Conservation (phyloP, 2,888 invertebrate genomes). For the Petrolisthes cinctipes region DNA sequence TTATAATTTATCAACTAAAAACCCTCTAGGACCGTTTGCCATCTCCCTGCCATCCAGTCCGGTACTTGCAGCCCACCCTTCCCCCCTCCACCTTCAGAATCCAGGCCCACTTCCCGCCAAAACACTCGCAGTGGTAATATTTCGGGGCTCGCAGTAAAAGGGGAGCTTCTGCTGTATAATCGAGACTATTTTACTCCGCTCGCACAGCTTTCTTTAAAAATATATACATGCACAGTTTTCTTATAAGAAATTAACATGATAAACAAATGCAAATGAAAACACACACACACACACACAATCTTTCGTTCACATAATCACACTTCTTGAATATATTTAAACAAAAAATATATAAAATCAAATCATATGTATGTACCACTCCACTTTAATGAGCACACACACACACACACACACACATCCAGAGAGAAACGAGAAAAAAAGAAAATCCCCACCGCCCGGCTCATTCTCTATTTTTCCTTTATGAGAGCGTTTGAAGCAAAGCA, state of each 20-base stretch:
- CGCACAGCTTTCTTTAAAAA: neutral
- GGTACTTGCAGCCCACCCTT: no score
- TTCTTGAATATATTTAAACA: neutral
- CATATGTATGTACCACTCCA: neutral
- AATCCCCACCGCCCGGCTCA: slow-evolving; percentile 32
- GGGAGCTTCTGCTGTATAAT: neutral
- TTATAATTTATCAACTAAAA: no score
- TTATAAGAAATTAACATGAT: neutral
- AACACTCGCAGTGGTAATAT: slow-evolving; percentile 10
- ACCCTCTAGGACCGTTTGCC: no score
- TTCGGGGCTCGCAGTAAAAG: neutral
- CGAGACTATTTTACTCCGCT: neutral
- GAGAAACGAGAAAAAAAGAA: neutral
- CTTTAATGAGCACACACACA: neutral
- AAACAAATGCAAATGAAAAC: neutral
- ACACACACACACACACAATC: slow-evolving; percentile 7
- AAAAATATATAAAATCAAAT: neutral
- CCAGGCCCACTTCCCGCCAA: neutral
- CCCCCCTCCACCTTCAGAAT: neutral
- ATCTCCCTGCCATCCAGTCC: no score
- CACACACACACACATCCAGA: neutral
- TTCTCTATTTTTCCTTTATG: slow-evolving; percentile 44
- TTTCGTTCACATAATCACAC: neutral
- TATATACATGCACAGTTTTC: neutral
- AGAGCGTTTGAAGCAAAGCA: slow-evolving; percentile 45